Conservation (phyloP, 2,113 vertebrate species). For the Strix uralensis region DNA sequence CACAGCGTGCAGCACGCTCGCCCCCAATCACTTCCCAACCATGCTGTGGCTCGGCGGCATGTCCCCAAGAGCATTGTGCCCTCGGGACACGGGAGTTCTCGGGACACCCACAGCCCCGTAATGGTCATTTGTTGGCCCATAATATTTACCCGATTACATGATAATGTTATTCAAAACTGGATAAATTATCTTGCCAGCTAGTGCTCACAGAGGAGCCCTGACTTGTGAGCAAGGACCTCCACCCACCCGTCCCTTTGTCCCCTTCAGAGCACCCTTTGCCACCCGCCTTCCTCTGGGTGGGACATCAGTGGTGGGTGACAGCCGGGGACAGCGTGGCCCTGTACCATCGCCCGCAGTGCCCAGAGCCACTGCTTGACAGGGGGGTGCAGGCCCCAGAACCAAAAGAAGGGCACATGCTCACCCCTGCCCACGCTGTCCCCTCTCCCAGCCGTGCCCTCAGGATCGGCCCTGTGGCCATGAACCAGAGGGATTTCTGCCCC, state of each 20-base stretch:
- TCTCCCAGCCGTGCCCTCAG: background rate
- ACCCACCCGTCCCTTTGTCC: background rate
- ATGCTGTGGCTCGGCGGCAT: background rate
- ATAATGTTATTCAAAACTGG: background rate
- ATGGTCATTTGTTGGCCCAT: rapidly evolving
- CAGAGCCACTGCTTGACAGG: background rate
- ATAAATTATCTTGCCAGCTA: background rate
- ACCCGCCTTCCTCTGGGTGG: background rate
- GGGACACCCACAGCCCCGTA: background rate
- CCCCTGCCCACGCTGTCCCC: background rate
- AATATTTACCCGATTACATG: background rate
- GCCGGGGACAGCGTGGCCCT: rapidly evolving
- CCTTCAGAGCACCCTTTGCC: background rate
- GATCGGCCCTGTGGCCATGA: background rate
- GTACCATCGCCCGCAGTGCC: rapidly evolving
- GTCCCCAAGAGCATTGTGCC: background rate
- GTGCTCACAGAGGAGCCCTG: background rate
- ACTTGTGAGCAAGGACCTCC: background rate
- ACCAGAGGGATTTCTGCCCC: background rate
- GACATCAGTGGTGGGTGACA: background rate
- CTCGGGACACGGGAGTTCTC: background rate
- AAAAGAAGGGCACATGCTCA: rapidly evolving
- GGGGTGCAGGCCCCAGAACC: background rate
- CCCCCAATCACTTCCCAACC: background rate
- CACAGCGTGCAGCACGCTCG: background rate